Evolutionary conservation across 2,797 vertebrate genomes (phyloP).

Genomic region (Rhincodon typus): DNA sequence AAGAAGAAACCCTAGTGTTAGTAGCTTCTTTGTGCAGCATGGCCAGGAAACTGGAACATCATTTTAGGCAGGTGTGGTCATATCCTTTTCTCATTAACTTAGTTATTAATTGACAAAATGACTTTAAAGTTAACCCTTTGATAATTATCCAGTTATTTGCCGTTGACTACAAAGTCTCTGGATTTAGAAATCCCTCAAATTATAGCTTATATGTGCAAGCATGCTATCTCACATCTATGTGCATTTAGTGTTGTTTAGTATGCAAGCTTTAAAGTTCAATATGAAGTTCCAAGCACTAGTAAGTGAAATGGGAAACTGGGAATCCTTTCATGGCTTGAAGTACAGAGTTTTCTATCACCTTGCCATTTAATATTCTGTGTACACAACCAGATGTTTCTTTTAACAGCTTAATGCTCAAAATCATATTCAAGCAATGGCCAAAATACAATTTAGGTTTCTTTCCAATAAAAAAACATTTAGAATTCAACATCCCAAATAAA

Average conservation of each 20-base stretch:
- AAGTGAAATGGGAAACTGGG: not conserved
- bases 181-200: not conserved
- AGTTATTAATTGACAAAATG: too few species aligned
- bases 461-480: constrained; percentile 20
- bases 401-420: not conserved
- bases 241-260: not conserved
- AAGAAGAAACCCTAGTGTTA: too few species aligned
- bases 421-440: not conserved
- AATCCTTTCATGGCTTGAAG: not conserved
- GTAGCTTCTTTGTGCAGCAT: too few species aligned
- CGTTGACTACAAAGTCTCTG: not conserved
- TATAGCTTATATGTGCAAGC: not conserved
- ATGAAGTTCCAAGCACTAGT: not conserved
- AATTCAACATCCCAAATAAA: not conserved
- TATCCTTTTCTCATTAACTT: too few species aligned
- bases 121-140: too few species aligned
- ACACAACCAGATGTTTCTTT: not conserved
- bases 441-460: not conserved
- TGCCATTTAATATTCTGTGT: not conserved
- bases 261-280: not conserved
- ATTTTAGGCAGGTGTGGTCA: too few species aligned
- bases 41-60: too few species aligned
- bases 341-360: not conserved
- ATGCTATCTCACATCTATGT: not conserved
- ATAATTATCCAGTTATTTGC: too few species aligned